Percentiles rank a stretch among this genome's conserved stretches.
Evolutionary conservation across 2,797 vertebrate genomes (phyloP).

Genomic region (Diplodus puntazzo): DNA sequence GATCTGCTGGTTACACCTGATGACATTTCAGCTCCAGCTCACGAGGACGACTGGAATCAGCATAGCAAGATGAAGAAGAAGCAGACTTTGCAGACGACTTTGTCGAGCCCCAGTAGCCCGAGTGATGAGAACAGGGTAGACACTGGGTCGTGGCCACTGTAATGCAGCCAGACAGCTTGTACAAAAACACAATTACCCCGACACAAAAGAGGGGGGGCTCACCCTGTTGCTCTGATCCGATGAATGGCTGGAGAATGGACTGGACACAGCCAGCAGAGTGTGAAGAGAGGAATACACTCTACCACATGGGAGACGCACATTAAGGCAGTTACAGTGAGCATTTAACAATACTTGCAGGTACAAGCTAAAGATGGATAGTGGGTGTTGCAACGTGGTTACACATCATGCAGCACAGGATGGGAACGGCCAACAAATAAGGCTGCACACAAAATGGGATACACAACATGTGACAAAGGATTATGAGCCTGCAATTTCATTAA

Average conservation of each 20-base stretch:
- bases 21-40: slow-evolving; percentile 38
- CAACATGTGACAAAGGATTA: slow-evolving; percentile 13
- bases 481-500: slow-evolving; percentile 5
- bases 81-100: slow-evolving; percentile 40
- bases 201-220: slow-evolving; percentile 55
- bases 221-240: slow-evolving; percentile 46
- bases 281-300: slow-evolving; percentile 5
- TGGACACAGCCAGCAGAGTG: slow-evolving; percentile 33
- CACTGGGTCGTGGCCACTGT: slow-evolving; percentile 51
- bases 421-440: slow-evolving; percentile 11
- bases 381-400: slow-evolving; percentile 2
- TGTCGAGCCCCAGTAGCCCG: slow-evolving; percentile 38
- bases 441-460: neutral
- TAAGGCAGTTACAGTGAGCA: slow-evolving; percentile 25
- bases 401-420: neutral
- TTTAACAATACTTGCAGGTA: slow-evolving; percentile 14
- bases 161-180: slow-evolving; percentile 76
- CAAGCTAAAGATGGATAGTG: slow-evolving; percentile 27
- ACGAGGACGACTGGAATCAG: slow-evolving; percentile 29
- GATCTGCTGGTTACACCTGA: slow-evolving; percentile 41
- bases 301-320: slow-evolving; percentile 12
- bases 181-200: slow-evolving; percentile 77
- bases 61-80: slow-evolving; percentile 28
- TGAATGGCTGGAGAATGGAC: slow-evolving; percentile 52
- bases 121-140: slow-evolving; percentile 66